Percentiles rank a stretch among this genome's conserved stretches.
Evolutionary conservation across 2,888 invertebrate genomes (phyloP).

Genomic region (Rhorus exstirpatorius): DNA sequence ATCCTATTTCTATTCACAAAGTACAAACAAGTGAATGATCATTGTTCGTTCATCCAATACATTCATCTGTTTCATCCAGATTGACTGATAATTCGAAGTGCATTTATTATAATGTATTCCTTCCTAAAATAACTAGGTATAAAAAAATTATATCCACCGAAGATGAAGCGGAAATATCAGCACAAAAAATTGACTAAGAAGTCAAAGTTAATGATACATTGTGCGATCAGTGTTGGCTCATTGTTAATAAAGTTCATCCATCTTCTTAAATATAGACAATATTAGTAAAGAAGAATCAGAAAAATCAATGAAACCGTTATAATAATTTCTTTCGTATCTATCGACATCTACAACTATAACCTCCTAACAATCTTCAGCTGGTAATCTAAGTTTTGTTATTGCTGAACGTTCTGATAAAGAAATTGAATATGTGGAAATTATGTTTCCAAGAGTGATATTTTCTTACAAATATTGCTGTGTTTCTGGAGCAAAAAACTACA

Average conservation of each 20-base stretch:
- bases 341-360: conserved; percentile 15
- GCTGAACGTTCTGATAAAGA: no score
- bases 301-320: background rate
- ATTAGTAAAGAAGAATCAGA: background rate
- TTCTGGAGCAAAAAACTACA: conserved; percentile 59
- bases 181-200: background rate
- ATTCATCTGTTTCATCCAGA: background rate
- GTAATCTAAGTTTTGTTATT: no score
- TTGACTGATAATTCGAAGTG: background rate
- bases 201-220: background rate
- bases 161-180: background rate
- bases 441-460: conserved; percentile 27
- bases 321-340: background rate
- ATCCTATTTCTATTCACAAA: background rate
- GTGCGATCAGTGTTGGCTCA: conserved; percentile 17
- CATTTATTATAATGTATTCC: background rate
- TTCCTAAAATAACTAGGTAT: background rate
- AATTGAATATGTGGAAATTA: no score
- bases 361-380: no score
- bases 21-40: background rate
- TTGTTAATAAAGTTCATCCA: background rate
- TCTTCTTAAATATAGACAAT: background rate
- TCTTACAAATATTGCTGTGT: conserved; percentile 66
- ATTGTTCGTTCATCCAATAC: background rate
- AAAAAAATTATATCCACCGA: background rate